phyloP scores from a whole-genome alignment of 2,113 vertebrate genomes.

The Himantopus leucocephalus region DNA sequence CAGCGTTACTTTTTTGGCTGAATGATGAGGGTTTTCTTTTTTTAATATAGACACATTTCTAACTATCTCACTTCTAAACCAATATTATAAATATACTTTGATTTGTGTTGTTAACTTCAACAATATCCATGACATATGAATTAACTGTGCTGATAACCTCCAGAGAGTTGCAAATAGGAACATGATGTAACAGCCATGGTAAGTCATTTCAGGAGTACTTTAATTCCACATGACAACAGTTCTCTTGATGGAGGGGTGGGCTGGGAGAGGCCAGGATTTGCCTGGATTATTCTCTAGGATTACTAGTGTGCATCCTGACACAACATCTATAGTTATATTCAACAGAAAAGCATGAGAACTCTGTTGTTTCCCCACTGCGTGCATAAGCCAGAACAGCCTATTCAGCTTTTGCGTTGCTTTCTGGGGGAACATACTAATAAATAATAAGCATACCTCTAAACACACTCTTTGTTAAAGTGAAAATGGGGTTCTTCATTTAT shows the following conservation, averaged over 20 bases:
- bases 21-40: neutral
- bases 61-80: neutral
- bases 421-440: neutral
- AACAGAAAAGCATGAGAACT: neutral
- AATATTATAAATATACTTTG: neutral
- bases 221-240: neutral
- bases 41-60: neutral
- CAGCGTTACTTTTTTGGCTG: neutral
- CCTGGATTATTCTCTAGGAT: neutral
- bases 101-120: neutral
- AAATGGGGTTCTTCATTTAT: conserved; percentile 14
- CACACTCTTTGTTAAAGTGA: neutral
- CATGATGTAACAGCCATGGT: neutral
- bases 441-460: neutral
- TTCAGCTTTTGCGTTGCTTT: neutral
- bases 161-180: neutral
- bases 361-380: neutral
- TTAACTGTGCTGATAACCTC: conserved; percentile 10
- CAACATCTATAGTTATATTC: neutral
- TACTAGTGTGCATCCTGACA: neutral
- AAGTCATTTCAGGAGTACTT: neutral
- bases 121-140: neutral
- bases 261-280: neutral
- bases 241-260: neutral
- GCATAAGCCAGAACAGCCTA: neutral